Conservation (phyloP, 2,113 vertebrate genomes). For the Phylloscopus trochilus region DNA sequence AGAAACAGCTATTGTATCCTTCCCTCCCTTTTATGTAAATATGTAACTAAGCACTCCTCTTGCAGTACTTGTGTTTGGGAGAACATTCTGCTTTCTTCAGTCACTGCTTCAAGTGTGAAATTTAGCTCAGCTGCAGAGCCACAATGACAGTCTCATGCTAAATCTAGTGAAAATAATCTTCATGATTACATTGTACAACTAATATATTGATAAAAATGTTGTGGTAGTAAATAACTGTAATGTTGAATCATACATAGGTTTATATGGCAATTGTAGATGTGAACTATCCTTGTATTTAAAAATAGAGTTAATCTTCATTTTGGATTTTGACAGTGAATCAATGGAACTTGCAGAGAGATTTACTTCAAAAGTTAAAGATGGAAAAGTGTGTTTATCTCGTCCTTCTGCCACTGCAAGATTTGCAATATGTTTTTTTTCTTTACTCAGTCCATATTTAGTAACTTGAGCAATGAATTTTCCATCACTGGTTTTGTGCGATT, state of each 20-base stretch:
- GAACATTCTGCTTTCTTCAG: background rate
- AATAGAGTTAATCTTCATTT: background rate
- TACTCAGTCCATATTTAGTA: conserved; percentile 3
- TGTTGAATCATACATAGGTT: background rate
- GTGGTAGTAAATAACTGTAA: background rate
- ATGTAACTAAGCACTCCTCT: background rate
- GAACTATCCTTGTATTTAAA: background rate
- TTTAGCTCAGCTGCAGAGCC: background rate
- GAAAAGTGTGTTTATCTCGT: conserved; percentile 18
- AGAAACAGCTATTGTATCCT: conserved; percentile 3
- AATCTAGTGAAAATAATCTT: background rate
- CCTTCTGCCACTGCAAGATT: background rate
- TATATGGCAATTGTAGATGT: background rate
- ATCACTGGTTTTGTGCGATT: background rate
- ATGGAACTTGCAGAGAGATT: background rate
- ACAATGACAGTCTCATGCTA: background rate
- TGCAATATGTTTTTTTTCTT: background rate
- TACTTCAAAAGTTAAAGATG: background rate
- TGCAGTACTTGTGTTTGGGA: background rate
- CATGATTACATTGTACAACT: background rate
- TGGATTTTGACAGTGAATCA: conserved; percentile 7
- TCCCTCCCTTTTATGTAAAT: background rate
- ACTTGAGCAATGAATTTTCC: conserved; percentile 15
- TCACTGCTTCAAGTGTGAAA: background rate
- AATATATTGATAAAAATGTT: background rate